These are phyloP conservation scores for Carposina sasakii DNA, from an alignment of 1,140 invertebrate species.

Conservation along the genomic window DNA sequence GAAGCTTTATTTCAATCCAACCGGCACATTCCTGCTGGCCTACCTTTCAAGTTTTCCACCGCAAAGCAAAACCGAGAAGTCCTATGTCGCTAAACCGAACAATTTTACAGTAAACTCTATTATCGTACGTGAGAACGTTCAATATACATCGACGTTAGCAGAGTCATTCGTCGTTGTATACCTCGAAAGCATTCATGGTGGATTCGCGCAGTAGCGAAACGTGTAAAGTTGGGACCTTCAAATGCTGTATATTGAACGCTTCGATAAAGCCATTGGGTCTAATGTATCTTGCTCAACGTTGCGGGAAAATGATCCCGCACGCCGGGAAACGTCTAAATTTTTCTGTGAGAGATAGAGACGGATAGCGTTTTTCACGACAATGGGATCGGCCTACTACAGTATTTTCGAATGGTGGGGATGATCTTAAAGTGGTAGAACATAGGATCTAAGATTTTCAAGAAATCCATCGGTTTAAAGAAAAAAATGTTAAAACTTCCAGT, in stretches of 20 bases:
- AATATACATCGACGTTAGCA: too few species aligned
- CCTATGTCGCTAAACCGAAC: too few species aligned
- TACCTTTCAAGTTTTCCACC: constrained; percentile 63
- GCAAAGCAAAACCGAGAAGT: not conserved
- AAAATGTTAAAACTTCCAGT: not conserved
- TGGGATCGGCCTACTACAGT: constrained; percentile 64
- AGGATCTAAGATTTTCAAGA: too few species aligned
- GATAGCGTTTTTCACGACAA: constrained; percentile 60
- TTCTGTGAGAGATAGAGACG: constrained; percentile 56
- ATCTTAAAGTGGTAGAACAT: constrained; percentile 68
- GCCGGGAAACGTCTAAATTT: constrained; percentile 52
- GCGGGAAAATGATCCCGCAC: constrained; percentile 36
- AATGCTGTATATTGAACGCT: constrained; percentile 19
- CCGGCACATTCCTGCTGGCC: constrained; percentile 55
- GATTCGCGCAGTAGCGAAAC: constrained; percentile 13
- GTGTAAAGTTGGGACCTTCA: constrained; percentile 17
- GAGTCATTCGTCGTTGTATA: too few species aligned
- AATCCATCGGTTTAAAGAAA: not conserved
- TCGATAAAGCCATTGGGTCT: not conserved
- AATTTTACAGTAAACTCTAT: too few species aligned
- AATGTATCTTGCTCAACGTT: constrained; percentile 13
- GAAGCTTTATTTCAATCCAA: constrained; percentile 51
- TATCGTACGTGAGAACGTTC: too few species aligned
- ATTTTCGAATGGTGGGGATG: constrained; percentile 55
- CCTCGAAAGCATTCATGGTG: constrained; percentile 11